A percentile compares a stretch with the other conserved stretches of the same genome.
These are phyloP conservation scores for Alitta virens DNA, from an alignment of 2,888 invertebrate species.

Conservation along the genomic window DNA sequence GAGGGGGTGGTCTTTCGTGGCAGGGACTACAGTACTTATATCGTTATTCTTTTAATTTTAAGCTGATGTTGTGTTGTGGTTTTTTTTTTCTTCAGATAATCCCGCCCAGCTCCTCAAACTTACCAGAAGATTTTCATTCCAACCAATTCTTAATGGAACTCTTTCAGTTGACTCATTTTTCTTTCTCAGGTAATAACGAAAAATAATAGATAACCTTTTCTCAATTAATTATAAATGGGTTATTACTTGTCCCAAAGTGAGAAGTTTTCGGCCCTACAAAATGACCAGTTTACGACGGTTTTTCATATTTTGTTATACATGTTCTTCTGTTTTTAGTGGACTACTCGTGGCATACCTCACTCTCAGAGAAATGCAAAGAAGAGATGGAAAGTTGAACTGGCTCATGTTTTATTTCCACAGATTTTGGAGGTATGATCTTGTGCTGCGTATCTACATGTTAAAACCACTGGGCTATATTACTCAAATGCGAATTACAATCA, in stretches of 20 bases:
- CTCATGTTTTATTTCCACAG: slow-evolving; percentile 36
- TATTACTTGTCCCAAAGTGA: too few species aligned
- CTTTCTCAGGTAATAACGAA: slow-evolving; percentile 52
- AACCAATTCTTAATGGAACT: slow-evolving; percentile 44
- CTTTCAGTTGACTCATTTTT: slow-evolving; percentile 55
- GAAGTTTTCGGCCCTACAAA: too few species aligned
- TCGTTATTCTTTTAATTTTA: too few species aligned
- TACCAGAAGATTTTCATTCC: slow-evolving; percentile 40
- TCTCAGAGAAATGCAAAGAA: slow-evolving; percentile 20
- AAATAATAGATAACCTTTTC: too few species aligned
- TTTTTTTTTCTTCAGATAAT: slow-evolving; percentile 36
- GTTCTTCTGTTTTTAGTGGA: slow-evolving; percentile 28
- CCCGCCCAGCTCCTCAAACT: slow-evolving; percentile 32
- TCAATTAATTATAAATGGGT: too few species aligned
- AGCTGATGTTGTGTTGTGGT: too few species aligned
- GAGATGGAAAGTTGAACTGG: slow-evolving; percentile 6
- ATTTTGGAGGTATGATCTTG: slow-evolving; percentile 38
- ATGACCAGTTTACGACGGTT: too few species aligned
- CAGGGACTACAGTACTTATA: too few species aligned
- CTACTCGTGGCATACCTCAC: slow-evolving; percentile 27
- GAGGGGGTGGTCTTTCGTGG: too few species aligned
- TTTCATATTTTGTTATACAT: not conserved
- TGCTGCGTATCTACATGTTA: too few species aligned
- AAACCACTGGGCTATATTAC: too few species aligned
- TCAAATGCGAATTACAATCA: not conserved